phyloP scores from a whole-genome alignment of 2,113 vertebrate species.

The Daboia siamensis region DNA sequence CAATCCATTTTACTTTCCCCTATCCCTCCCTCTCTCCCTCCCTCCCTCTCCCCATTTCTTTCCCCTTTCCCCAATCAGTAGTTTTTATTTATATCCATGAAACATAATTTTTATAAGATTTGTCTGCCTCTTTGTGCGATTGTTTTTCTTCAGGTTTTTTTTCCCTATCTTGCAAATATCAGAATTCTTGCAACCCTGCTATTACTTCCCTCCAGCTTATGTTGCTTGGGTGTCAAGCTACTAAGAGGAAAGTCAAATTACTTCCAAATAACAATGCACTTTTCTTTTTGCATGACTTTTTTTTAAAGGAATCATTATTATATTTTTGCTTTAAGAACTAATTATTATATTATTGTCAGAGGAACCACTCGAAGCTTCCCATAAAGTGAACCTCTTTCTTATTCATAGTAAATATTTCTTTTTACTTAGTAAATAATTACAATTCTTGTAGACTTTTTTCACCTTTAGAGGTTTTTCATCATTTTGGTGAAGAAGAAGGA shows the following conservation, averaged over 20 bases:
- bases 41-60: not conserved
- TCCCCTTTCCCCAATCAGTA: too few species aligned
- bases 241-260: not conserved
- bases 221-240: not conserved
- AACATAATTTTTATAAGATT: not conserved
- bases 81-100: not conserved
- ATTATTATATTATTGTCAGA: not conserved
- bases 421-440: not conserved
- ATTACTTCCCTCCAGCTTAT: not conserved
- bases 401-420: not conserved
- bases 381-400: not conserved
- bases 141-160: not conserved
- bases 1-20: not conserved
- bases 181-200: too few species aligned
- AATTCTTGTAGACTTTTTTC: not conserved
- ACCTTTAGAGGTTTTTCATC: not conserved
- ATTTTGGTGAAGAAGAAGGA: not conserved
- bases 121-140: not conserved
- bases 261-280: not conserved
- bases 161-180: not conserved
- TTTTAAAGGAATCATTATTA: not conserved
- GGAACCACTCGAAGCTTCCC: not conserved
- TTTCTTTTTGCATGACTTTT: not conserved
- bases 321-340: not conserved
- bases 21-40: not conserved